phyloP scores from a whole-genome alignment of 2,797 vertebrate genomes.

The Botia almorhae region DNA sequence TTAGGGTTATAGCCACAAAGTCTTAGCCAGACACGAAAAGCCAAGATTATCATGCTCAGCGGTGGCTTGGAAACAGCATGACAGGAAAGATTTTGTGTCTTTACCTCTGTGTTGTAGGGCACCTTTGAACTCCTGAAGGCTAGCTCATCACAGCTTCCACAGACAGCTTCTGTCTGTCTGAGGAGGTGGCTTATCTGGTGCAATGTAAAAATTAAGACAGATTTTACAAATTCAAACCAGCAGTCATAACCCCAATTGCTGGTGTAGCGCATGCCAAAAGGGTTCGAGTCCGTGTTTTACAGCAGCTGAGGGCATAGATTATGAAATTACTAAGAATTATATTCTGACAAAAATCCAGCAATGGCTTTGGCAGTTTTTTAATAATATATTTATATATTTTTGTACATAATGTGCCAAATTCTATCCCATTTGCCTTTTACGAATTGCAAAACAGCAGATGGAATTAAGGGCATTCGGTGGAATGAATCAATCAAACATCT shows the following conservation, averaged over 20 bases:
- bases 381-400: constrained; percentile 16
- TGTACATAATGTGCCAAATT: constrained; percentile 48
- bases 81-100: constrained; percentile 70
- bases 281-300: constrained; percentile 37
- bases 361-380: constrained; percentile 20
- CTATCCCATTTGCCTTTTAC: constrained; percentile 41
- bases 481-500: constrained; percentile 78
- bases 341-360: constrained; percentile 46
- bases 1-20: constrained; percentile 68
- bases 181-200: constrained; percentile 73
- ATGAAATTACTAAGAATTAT: constrained; percentile 33
- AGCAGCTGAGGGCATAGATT: constrained; percentile 27
- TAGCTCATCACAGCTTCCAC: constrained; percentile 64
- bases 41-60: constrained; percentile 73
- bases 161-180: constrained; percentile 67
- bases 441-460: constrained; percentile 58
- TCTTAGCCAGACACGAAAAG: constrained; percentile 77
- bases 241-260: constrained; percentile 21
- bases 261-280: constrained; percentile 44
- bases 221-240: constrained; percentile 49
- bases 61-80: constrained; percentile 72
- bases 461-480: constrained; percentile 61
- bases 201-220: constrained; percentile 70
- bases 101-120: constrained; percentile 52
- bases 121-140: constrained; percentile 67